Evolutionary conservation across 2,113 vertebrate species (phyloP).

Genomic region (Microcebus tavaratra): DNA sequence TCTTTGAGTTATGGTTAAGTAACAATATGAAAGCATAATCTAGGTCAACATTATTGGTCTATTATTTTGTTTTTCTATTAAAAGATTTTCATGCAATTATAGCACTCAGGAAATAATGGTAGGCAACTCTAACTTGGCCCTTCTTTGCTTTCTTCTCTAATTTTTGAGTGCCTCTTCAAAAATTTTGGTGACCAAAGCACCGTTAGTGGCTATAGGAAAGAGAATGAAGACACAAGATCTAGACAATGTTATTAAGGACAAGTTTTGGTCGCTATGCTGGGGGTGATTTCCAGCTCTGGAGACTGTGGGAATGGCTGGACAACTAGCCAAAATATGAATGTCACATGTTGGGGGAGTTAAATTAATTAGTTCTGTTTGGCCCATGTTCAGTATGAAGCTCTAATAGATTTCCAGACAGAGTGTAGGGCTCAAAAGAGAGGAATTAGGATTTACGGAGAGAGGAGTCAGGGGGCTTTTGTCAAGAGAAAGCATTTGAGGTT

Average conservation of each 20-base stretch:
- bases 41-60: background rate
- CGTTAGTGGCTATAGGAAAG: background rate
- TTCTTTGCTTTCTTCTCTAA: background rate
- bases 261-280: background rate
- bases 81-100: background rate
- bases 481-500: background rate
- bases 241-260: background rate
- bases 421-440: background rate
- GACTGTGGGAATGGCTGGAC: background rate
- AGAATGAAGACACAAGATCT: background rate
- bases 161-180: background rate
- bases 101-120: background rate
- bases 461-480: background rate
- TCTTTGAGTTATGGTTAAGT: background rate
- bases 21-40: background rate
- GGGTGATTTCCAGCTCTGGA: background rate
- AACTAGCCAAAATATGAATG: background rate
- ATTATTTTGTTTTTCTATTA: background rate
- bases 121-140: background rate
- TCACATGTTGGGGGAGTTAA: background rate
- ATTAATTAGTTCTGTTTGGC: background rate
- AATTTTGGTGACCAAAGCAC: background rate
- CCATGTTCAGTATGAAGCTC: background rate
- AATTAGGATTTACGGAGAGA: background rate
- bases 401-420: background rate